These are phyloP conservation scores for Invenusta paracnida DNA, from an alignment of 2,888 invertebrate species.

Conservation along the genomic window DNA sequence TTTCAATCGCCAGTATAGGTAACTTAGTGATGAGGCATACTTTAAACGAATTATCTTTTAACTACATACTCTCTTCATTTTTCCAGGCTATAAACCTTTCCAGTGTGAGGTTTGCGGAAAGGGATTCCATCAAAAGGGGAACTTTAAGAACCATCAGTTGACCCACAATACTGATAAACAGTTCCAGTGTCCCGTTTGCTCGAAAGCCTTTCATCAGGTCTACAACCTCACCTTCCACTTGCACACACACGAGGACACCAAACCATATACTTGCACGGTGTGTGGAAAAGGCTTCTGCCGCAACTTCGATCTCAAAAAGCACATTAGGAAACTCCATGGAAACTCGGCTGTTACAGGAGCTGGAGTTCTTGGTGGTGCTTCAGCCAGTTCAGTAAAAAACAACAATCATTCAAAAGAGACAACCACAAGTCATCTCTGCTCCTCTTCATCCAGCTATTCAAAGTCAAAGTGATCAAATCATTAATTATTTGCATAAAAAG, in stretches of 20 bases:
- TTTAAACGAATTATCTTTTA: too few relatives aligned
- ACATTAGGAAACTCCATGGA: constrained; percentile 85
- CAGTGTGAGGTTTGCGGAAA: constrained; percentile 56
- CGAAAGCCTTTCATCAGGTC: constrained; percentile 78
- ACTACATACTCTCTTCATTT: too few relatives aligned
- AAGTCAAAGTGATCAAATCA: too few relatives aligned
- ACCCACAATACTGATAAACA: constrained; percentile 95
- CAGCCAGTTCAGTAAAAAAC: too few relatives aligned
- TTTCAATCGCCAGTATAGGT: too few relatives aligned
- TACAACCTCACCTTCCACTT: constrained; percentile 98
- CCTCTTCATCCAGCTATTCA: too few relatives aligned
- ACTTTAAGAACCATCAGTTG: constrained; percentile 91
- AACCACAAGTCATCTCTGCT: too few relatives aligned
- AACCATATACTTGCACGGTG: constrained; percentile 81
- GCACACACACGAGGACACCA: constrained; percentile 96
- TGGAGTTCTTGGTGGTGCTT: too few relatives aligned
- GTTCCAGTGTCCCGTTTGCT: constrained; percentile 87
- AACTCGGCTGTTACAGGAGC: too few relatives aligned
- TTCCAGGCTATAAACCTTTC: constrained; percentile 57
- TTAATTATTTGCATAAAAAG: too few relatives aligned
- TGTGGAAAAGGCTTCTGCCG: constrained; percentile 77
- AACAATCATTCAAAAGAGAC: too few relatives aligned
- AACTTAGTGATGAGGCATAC: too few relatives aligned
- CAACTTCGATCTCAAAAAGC: constrained; percentile 95
- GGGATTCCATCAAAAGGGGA: constrained; percentile 74